Conservation (phyloP, 1,140 invertebrate genomes). For the Lasioglossum albipes region DNA sequence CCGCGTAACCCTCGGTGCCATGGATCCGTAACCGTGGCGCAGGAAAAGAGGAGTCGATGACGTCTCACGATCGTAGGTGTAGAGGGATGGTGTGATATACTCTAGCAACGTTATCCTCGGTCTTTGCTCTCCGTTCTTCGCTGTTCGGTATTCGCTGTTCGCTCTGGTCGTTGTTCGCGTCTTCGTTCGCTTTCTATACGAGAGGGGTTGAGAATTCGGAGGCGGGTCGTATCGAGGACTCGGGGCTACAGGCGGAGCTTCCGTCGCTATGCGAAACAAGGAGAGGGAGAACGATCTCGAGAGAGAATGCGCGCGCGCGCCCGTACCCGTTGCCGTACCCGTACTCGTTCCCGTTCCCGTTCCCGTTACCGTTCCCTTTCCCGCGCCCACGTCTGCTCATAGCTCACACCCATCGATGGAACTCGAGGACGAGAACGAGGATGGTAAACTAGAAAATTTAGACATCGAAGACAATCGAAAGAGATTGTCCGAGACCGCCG, state of each 20-base stretch:
- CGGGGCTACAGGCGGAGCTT: slow-evolving; percentile 54
- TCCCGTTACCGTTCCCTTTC: neutral
- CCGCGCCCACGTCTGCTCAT: neutral
- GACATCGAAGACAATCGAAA: neutral
- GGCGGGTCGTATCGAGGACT: slow-evolving; percentile 64
- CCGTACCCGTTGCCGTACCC: neutral
- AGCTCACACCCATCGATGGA: slow-evolving; percentile 38
- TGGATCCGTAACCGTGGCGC: slow-evolving; percentile 40
- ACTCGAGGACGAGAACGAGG: neutral
- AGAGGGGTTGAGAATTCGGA: slow-evolving; percentile 66
- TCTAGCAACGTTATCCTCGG: slow-evolving; percentile 42
- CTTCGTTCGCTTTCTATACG: slow-evolving; percentile 61
- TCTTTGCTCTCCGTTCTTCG: no score
- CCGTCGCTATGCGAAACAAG: slow-evolving; percentile 25
- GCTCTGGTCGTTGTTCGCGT: slow-evolving; percentile 7
- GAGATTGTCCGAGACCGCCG: neutral
- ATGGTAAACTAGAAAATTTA: neutral
- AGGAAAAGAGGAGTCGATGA: slow-evolving; percentile 42
- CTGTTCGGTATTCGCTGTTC: no score
- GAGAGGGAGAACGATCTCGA: slow-evolving; percentile 30
- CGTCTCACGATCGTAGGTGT: slow-evolving; percentile 25
- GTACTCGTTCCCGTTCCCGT: no score
- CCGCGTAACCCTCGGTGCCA: slow-evolving; percentile 7
- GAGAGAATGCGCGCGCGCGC: neutral
- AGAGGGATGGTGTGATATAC: slow-evolving; percentile 45